Evolutionary conservation across 2,888 invertebrate species (phyloP), one percentile per base, ranked within the genome.

Genomic region (Andricus curvator): DNA sequence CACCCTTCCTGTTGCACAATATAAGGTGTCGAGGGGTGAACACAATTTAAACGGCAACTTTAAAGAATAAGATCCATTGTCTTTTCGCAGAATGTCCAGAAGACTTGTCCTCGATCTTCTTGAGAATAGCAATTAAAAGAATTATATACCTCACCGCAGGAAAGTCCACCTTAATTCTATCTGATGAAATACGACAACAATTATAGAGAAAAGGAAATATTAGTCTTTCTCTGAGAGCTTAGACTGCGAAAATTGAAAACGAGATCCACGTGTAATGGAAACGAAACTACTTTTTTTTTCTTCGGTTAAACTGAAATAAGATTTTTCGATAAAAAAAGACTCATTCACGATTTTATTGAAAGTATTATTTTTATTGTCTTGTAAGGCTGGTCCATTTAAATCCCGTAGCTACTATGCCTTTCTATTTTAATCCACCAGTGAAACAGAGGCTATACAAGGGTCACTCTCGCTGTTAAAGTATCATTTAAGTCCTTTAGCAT

Each of bases 241-340:
- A 51, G 20, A 29, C 29, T 44, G 70, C 20, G 51, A 70, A 20
- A 48, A 70, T 70, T 51, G 51, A 70, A 70, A 70, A 70, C 29
- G 70, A 48, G 22, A 70, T 51, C 33, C 41, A 77, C 41, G 44
- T 33, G 33, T 62, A 37, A 25, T 37, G 62, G 66, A 48, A 41
- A 41, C 25, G 17, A 44, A 44, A 65, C 62, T 70, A 74, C 51
- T 25, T 70, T 70, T 51, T 51, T 70, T 70, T 9, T 17, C 20
- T 48, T 17, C 29, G 48, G 17, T 51, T 29, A 29, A 77, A 81
- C n/a, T 76, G n/a, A 51, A 67, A 79, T 37, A 70, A 76, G 70
- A n/a, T 77, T 56, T 80, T 66, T 80, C 9, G 2, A 2, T 1
- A 25, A 56, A n/a, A 51, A 56, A n/a, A 8, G 4, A 17, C 48